phyloP scores from a whole-genome alignment of 2,113 vertebrate genomes.

The Trachemys scripta region DNA sequence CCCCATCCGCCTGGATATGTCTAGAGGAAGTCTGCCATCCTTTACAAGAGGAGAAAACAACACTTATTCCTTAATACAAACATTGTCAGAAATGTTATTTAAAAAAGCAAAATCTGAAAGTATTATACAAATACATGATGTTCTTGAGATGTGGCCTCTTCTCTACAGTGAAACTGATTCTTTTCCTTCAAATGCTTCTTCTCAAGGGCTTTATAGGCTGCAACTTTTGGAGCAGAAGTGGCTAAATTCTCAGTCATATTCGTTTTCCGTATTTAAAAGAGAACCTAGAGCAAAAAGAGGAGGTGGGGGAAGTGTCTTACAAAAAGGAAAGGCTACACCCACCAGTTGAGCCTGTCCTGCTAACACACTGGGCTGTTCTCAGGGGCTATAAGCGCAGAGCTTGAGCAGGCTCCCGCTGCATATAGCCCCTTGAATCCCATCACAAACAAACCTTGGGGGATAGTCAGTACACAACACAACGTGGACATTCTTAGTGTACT shows the following conservation, averaged over 20 bases:
- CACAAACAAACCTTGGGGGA: neutral
- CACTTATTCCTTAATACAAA: neutral
- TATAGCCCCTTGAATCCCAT: neutral
- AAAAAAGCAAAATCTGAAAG: slow-evolving; percentile 19
- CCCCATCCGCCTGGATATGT: neutral
- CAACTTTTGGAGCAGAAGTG: neutral
- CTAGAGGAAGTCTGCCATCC: neutral
- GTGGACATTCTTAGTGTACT: neutral
- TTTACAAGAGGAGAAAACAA: slow-evolving; percentile 25
- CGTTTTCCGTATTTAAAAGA: slow-evolving; percentile 78
- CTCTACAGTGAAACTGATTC: neutral
- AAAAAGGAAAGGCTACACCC: neutral
- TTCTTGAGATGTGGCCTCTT: neutral
- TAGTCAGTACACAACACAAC: neutral
- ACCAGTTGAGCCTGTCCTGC: accelerated
- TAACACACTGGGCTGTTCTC: neutral
- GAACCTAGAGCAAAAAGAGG: slow-evolving; percentile 68
- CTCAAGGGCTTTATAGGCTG: neutral
- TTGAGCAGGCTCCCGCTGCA: neutral
- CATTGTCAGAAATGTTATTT: neutral
- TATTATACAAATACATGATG: neutral
- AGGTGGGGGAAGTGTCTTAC: neutral
- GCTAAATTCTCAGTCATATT: neutral
- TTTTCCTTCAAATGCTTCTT: neutral
- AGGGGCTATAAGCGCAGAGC: accelerated